phyloP scores from a whole-genome alignment of 1,140 invertebrate genomes.

The Wiebesia pumilae region DNA sequence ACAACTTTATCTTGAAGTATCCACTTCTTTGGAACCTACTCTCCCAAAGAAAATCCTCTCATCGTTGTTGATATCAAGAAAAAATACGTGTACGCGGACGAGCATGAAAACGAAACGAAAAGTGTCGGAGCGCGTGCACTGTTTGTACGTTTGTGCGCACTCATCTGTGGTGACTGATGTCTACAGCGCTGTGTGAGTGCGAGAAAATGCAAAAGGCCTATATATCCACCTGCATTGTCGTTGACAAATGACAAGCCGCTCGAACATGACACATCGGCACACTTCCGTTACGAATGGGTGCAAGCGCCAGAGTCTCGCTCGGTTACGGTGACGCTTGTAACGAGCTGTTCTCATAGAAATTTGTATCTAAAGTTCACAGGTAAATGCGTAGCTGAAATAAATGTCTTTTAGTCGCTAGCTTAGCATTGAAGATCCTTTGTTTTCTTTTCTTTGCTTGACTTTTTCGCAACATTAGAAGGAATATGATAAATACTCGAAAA shows the following conservation, averaged over 20 bases:
- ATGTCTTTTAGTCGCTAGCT: neutral
- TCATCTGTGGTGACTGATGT: neutral
- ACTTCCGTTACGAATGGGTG: conserved; percentile 47
- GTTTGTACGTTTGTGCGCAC: neutral
- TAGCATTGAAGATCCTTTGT: neutral
- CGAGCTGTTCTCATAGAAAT: neutral
- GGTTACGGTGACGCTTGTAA: neutral
- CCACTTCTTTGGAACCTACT: too few relatives aligned
- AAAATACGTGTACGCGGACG: conserved; percentile 27
- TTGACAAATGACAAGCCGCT: conserved; percentile 38
- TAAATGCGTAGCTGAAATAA: neutral
- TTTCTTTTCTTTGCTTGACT: neutral
- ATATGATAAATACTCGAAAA: neutral
- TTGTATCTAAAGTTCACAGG: neutral
- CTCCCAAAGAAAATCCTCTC: too few relatives aligned
- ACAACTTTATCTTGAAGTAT: neutral
- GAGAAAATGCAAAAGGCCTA: conserved; percentile 49
- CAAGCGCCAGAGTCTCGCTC: neutral
- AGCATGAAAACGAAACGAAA: conserved; percentile 54
- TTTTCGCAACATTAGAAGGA: neutral
- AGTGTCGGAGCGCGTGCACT: conserved; percentile 41
- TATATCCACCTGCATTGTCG: conserved; percentile 43
- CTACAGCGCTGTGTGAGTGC: neutral
- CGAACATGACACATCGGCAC: conserved; percentile 53
- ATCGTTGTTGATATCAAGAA: neutral